A percentile compares a stretch with the other conserved stretches of the same genome.
phyloP scores from a whole-genome alignment of 1,140 invertebrate genomes.

The Drosophila equinoxialis region DNA sequence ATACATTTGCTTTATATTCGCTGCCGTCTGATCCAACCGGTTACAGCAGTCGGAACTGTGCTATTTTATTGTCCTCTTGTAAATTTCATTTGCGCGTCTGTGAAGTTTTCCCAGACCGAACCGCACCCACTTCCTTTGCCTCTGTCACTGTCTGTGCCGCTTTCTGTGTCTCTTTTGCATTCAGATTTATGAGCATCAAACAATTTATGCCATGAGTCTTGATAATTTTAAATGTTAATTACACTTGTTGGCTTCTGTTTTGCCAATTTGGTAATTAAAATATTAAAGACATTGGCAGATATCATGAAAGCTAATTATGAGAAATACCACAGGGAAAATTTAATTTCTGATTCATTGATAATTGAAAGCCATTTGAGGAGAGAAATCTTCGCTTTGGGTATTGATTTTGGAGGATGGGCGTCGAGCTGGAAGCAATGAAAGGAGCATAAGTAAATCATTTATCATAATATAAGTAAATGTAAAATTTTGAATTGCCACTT shows the following conservation, averaged over 20 bases:
- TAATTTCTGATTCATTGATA: neutral
- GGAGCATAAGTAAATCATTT: slow-evolving; percentile 12
- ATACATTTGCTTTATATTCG: slow-evolving; percentile 64
- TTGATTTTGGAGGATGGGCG: neutral
- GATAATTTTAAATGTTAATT: slow-evolving; percentile 73
- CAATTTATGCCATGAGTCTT: slow-evolving; percentile 54
- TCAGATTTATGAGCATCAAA: slow-evolving; percentile 58
- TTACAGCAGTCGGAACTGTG: slow-evolving; percentile 42
- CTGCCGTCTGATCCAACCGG: slow-evolving; percentile 31
- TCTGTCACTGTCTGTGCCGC: neutral
- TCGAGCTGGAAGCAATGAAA: neutral
- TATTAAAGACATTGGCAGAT: slow-evolving; percentile 32
- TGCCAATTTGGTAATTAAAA: slow-evolving; percentile 44
- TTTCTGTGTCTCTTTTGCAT: slow-evolving; percentile 1
- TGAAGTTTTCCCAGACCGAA: slow-evolving; percentile 16
- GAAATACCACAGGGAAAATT: slow-evolving; percentile 1
- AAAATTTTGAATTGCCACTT: too few relatives aligned
- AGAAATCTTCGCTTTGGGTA: neutral
- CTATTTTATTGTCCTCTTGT: slow-evolving; percentile 46
- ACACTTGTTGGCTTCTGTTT: slow-evolving; percentile 32
- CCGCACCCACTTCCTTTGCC: neutral
- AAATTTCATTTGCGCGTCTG: slow-evolving; percentile 32
- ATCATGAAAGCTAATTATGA: neutral
- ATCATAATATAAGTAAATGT: too few relatives aligned
- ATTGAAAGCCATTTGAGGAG: slow-evolving; percentile 2